These are phyloP conservation scores for Mola mola DNA, from an alignment of 2,113 vertebrate genomes.

Conservation along the genomic window DNA sequence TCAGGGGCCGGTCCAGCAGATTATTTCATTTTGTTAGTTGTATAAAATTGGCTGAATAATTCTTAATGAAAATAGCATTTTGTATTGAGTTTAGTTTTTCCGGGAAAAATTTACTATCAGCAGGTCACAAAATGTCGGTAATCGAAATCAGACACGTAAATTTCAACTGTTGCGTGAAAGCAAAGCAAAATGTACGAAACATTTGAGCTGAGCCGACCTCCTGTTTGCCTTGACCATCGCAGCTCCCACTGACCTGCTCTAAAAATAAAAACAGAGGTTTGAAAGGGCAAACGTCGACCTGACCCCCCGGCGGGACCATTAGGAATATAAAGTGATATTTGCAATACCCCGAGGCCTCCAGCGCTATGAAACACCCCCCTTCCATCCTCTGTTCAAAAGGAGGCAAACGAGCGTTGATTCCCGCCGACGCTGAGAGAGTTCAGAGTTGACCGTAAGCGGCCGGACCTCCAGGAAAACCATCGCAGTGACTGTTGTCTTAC, in stretches of 20 bases:
- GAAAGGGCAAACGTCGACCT: slow-evolving; percentile 41
- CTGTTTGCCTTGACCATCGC: neutral
- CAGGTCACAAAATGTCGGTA: too few relatives aligned
- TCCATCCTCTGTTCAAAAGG: neutral
- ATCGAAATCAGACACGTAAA: too few relatives aligned
- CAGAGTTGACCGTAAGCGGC: neutral
- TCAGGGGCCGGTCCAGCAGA: too few relatives aligned
- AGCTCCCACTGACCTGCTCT: slow-evolving; percentile 16
- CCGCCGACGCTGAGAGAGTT: too few relatives aligned
- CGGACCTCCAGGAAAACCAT: neutral
- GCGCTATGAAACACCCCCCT: slow-evolving; percentile 3
- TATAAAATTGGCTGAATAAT: too few relatives aligned
- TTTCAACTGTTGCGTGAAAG: too few relatives aligned
- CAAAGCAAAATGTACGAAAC: too few relatives aligned
- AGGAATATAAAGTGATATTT: slow-evolving; percentile 33
- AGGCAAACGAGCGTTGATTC: neutral
- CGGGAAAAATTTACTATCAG: too few relatives aligned
- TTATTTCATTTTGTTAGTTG: too few relatives aligned
- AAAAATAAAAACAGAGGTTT: slow-evolving; percentile 54
- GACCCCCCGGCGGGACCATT: slow-evolving; percentile 47
- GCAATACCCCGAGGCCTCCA: slow-evolving; percentile 26
- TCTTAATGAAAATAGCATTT: too few relatives aligned
- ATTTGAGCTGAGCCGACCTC: neutral
- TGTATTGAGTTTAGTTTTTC: too few relatives aligned
- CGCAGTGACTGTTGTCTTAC: neutral